Evolutionary conservation across 1,140 invertebrate genomes (phyloP).

Genomic region (Atopsyche davidsoni): DNA sequence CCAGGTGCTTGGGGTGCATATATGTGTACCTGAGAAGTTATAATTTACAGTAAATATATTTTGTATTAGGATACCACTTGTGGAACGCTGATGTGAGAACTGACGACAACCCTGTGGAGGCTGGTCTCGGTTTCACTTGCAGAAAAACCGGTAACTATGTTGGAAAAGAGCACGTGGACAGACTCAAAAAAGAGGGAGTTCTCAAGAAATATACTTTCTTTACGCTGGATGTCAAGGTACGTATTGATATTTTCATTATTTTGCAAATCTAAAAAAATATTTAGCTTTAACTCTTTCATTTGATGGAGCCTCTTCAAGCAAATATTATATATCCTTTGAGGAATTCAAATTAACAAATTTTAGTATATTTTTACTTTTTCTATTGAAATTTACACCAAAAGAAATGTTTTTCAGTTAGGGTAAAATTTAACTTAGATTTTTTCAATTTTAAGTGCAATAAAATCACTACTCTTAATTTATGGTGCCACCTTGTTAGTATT

Average conservation of each 20-base stretch:
- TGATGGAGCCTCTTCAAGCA: too few species aligned
- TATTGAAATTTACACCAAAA: too few species aligned
- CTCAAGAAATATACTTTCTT: constrained; percentile 69
- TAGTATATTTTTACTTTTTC: too few species aligned
- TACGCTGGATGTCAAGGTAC: constrained; percentile 61
- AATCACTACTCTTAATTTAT: too few species aligned
- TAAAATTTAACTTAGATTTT: too few species aligned
- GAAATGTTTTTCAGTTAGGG: too few species aligned
- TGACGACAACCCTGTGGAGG: constrained; percentile 82
- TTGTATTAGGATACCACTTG: constrained; percentile 66
- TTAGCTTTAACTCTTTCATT: too few species aligned
- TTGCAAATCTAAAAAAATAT: neutral
- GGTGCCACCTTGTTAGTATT: too few species aligned
- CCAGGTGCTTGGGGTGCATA: neutral
- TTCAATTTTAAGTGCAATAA: too few species aligned
- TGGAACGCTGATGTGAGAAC: constrained; percentile 77
- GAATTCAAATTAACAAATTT: too few species aligned
- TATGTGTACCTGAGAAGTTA: neutral
- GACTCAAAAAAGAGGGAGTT: constrained; percentile 57
- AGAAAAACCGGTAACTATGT: constrained; percentile 68
- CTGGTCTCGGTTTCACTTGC: constrained; percentile 70
- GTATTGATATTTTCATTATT: neutral
- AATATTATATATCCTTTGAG: too few species aligned
- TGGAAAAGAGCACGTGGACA: constrained; percentile 65
- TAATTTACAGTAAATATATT: constrained; percentile 5